Percentiles rank a stretch among this genome's conserved stretches.
Conservation (phyloP, 2,888 invertebrate species). For the Dasypolia templi region DNA sequence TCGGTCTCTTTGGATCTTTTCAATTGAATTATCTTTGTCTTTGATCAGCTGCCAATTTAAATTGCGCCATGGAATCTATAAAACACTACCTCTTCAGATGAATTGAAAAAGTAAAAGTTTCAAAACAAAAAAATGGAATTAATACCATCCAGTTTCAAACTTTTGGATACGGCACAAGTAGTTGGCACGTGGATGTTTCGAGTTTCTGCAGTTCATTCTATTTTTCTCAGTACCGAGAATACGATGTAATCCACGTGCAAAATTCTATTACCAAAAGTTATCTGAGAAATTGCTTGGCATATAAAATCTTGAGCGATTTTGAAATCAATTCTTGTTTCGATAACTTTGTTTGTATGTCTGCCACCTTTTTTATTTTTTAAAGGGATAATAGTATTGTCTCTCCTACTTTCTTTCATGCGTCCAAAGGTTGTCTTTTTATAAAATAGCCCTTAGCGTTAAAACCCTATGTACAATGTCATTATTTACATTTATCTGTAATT, state of each 20-base stretch:
- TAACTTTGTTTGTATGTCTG: neutral
- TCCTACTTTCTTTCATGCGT: no score
- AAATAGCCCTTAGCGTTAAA: neutral
- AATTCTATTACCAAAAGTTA: neutral
- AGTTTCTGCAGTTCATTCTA: neutral
- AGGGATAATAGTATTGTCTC: neutral
- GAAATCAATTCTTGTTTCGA: conserved; percentile 23
- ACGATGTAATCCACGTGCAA: neutral
- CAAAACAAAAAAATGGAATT: neutral
- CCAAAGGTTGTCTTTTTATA: neutral
- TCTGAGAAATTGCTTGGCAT: conserved; percentile 33
- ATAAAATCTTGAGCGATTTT: conserved; percentile 17
- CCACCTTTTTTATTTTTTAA: neutral
- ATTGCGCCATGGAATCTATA: neutral
- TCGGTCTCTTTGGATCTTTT: no score
- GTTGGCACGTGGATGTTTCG: neutral
- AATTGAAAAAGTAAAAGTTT: neutral
- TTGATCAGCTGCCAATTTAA: neutral
- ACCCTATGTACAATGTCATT: neutral
- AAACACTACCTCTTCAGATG: neutral
- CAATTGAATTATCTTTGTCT: no score
- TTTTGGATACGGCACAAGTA: neutral
- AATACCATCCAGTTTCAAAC: neutral
- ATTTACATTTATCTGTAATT: neutral
- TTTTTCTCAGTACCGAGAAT: neutral